Percentiles rank a stretch among this genome's conserved stretches.
Conservation (phyloP, 2,797 vertebrate species). For the Gymnocypris eckloni region DNA sequence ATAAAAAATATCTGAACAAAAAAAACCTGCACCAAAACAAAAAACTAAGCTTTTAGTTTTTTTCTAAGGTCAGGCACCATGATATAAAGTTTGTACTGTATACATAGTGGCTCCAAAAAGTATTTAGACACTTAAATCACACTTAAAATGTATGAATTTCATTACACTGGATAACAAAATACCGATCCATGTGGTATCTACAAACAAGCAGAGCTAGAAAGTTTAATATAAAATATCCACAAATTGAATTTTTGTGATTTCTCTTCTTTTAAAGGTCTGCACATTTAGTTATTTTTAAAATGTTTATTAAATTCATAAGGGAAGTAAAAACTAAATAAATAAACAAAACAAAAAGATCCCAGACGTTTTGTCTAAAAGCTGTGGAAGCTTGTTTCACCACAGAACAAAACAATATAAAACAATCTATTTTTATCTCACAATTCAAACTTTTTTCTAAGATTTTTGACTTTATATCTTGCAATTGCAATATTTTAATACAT, state of each 20-base stretch:
- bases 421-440: too few species aligned
- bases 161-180: not conserved
- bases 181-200: not conserved
- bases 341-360: not conserved
- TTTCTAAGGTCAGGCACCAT: not conserved
- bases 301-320: not conserved
- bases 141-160: not conserved
- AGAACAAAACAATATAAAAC: not conserved
- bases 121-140: not conserved
- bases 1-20: not conserved
- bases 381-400: not conserved
- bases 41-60: not conserved
- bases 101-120: not conserved
- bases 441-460: too few species aligned
- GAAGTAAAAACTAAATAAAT: not conserved
- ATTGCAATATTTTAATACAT: too few species aligned
- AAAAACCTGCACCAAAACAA: not conserved
- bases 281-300: not conserved
- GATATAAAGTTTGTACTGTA: constrained; percentile 2
- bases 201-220: not conserved
- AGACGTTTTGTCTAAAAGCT: not conserved
- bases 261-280: not conserved
- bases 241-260: too few species aligned
- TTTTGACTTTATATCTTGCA: too few species aligned
- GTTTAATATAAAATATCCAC: too few species aligned